phyloP scores from a whole-genome alignment of 2,113 vertebrate species.

The Pampusana beccarii region DNA sequence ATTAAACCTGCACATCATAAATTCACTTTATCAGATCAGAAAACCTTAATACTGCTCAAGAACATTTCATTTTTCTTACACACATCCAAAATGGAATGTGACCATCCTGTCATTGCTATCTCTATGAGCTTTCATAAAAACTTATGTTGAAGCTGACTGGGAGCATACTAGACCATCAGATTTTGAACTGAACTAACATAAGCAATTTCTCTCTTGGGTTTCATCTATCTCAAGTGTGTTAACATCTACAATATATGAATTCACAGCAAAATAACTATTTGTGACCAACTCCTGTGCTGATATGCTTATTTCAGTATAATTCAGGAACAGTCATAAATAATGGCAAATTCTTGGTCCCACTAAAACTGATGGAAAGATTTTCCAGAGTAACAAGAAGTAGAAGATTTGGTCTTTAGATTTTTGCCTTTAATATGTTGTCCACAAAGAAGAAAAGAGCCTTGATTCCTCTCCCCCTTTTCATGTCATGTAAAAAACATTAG shows the following conservation, averaged over 20 bases:
- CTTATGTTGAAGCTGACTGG: background rate
- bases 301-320: background rate
- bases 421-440: background rate
- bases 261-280: background rate
- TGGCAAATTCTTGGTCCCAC: background rate
- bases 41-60: background rate
- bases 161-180: background rate
- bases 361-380: background rate
- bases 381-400: background rate
- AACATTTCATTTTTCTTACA: background rate
- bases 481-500: background rate
- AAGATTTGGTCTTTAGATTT: background rate
- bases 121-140: background rate
- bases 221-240: background rate
- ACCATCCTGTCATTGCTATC: background rate
- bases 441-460: background rate
- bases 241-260: background rate
- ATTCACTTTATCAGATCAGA: background rate
- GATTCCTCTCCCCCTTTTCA: conserved; percentile 49
- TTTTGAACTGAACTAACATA: background rate
- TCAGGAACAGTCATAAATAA: background rate
- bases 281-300: background rate
- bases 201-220: background rate
- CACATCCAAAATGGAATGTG: background rate
- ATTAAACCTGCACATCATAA: background rate